Base-by-base conservation (phyloP, 2,113 vertebrate genomes). In the Scortum barcoo region DNA sequence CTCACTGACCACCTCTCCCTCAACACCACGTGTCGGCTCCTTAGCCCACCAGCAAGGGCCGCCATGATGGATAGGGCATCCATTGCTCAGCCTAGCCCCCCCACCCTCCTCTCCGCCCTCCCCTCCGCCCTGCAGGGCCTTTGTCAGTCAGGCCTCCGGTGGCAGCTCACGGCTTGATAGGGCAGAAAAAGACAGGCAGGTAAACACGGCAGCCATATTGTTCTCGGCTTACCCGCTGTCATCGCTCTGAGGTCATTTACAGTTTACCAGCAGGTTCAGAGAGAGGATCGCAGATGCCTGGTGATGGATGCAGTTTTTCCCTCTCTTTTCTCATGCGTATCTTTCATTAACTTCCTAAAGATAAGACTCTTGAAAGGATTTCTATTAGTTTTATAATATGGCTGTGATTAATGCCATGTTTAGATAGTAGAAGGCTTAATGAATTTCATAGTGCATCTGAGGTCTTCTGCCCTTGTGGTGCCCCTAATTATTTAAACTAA, bases 21-120 rank as follows among this genome's bases (percentile, higher is more conserved):
- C 93, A 92, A 88, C 83, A 67, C 87, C 83, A 28, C 89, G 60
- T 85, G 80, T 92, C 92, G 86, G 66, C 87, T 86, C 89, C 80
- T 88, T 75, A 85, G 86, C 89, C 90, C 89, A 86, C 88, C 88
- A 90, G 81, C 87, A 72, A 90, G 88, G 87, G 79, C 88, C 72
- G 63, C 85, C 86, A 68, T 94, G 91, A 94, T 93, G 93, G 91
- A 93, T 94, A 88, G 89, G 89, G 60, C 89, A 86, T 93, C 91
- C 92, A 85, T 93, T 94, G 81, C 86, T 93, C 91, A 88, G 74
- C 78, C 57, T 46, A 30, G 50, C 83, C 65, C 50, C 14, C 73
- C n/a, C n/a, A n/a, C n/a, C n/a, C n/a, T n/a, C n/a, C n/a, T n/a
- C 46, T 36, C 79, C 73, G 65, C 58, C 20, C 22, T 61, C 50